phyloP scores from a whole-genome alignment of 2,113 vertebrate species.

The Apteryx owenii region DNA sequence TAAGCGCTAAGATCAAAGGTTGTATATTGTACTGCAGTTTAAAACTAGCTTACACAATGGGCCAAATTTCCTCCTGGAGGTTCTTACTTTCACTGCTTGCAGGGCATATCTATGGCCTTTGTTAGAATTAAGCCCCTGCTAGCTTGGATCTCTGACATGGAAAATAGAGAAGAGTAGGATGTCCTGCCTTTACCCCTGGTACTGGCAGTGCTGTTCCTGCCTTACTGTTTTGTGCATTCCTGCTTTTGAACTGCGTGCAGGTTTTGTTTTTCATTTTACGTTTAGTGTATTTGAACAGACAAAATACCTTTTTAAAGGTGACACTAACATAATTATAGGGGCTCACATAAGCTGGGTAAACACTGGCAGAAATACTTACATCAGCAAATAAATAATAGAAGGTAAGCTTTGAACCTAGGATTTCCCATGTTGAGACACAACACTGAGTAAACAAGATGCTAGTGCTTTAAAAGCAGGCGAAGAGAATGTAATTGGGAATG shows the following conservation, averaged over 20 bases:
- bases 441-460: background rate
- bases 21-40: background rate
- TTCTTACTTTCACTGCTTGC: background rate
- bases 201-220: background rate
- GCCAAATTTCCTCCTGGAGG: background rate
- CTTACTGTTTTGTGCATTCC: background rate
- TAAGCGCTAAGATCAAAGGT: background rate
- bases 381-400: conserved; percentile 3
- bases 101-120: background rate
- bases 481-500: background rate
- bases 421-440: background rate
- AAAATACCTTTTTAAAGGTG: background rate
- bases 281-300: background rate
- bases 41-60: background rate
- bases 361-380: background rate
- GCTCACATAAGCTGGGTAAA: background rate
- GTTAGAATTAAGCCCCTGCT: background rate
- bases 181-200: background rate
- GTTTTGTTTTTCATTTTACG: background rate
- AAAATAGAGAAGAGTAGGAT: background rate
- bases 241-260: background rate
- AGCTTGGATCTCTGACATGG: background rate
- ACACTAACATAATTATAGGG: background rate
- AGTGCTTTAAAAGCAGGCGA: background rate
- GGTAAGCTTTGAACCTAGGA: background rate